These are phyloP conservation scores for Drosophila suzukii DNA, from an alignment of 1,140 invertebrate genomes.

Conservation along the genomic window DNA sequence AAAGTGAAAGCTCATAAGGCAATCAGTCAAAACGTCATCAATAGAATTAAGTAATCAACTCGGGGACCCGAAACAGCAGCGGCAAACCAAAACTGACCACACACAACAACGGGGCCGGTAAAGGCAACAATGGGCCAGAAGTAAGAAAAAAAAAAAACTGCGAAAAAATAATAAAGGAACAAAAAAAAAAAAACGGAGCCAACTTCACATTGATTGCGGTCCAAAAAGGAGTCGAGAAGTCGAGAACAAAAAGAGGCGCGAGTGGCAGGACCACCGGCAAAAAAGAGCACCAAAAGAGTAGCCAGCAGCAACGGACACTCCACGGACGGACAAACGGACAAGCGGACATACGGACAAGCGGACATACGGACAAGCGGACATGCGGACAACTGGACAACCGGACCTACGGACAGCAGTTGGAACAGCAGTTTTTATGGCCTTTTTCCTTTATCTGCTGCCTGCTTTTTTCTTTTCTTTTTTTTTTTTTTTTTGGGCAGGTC, in stretches of 20 bases:
- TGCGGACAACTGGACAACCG: slow-evolving; percentile 8
- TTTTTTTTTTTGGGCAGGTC: slow-evolving; percentile 39
- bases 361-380: slow-evolving; percentile 10
- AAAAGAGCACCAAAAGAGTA: slow-evolving; percentile 41
- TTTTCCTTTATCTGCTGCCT: slow-evolving; percentile 43
- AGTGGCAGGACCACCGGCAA: slow-evolving; percentile 69
- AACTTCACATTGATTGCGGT: slow-evolving; percentile 68
- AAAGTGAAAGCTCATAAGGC: slow-evolving; percentile 84
- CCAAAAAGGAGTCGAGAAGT: slow-evolving; percentile 69
- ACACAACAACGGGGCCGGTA: slow-evolving; percentile 65
- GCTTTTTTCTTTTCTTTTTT: slow-evolving; percentile 10
- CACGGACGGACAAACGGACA: slow-evolving; percentile 13
- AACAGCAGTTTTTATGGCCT: slow-evolving; percentile 54
- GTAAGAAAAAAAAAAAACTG: neutral
- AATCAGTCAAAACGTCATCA: slow-evolving; percentile 84
- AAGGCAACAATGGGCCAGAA: slow-evolving; percentile 7
- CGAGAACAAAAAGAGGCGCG: slow-evolving; percentile 55
- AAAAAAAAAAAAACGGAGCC: slow-evolving; percentile 12
- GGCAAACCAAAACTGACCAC: slow-evolving; percentile 71
- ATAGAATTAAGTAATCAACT: slow-evolving; percentile 84
- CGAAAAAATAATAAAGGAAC: slow-evolving; percentile 6
- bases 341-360: slow-evolving; percentile 1
- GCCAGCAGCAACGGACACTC: slow-evolving; percentile 31
- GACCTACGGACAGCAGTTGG: slow-evolving; percentile 58
- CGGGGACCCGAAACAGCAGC: slow-evolving; percentile 34